Evolutionary conservation across 2,797 vertebrate genomes (phyloP), one percentile per base, ranked within the genome.

Genomic region (Enteromius treurensis): DNA sequence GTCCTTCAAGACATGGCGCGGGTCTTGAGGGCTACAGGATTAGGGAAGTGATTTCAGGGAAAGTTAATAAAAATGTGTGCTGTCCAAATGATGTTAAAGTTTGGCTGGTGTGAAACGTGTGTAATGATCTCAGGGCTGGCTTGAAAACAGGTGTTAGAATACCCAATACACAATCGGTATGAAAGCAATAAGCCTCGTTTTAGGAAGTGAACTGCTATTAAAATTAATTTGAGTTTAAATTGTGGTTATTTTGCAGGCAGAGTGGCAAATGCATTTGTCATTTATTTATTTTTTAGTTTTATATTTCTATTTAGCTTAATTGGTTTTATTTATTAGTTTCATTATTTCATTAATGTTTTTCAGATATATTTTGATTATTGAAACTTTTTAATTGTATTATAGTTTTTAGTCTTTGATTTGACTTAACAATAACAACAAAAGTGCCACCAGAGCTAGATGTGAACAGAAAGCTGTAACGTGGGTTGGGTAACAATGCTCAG

Each of bases 1-100:
- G 60, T 82, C 47, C 15, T 82, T 82, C 47, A 76, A 82, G 71
- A 76, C 49, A 55, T 7, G 34, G n/a, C 13, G 9, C 34, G 60
- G 7, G 47, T 67, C 10, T 82, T 64, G 42, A 64, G 8, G n/a
- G 55, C 58, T 49, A 23, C 80, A 37, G 17, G n/a, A 51, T 37
- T 6, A 49, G 4, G 47, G 26, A 45, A 49, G 37, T n/a, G 15
- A 68, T 58, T 60, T 77, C n/a, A 77, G 37, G 8, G 15, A 29
- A 60, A 42, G 14, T 29, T 45, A 13, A 62, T 77, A 53, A 21
- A 53, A 53, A 21, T 53, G 6, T 74, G 32, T 14, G 53, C 19
- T 5, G n/a, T n/a, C n/a, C n/a, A n/a, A n/a, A n/a, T 74, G 29
- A 13, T 73, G 47, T 73, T 26, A 51, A 26, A 73, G 9, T 74